phyloP scores from a whole-genome alignment of 2,113 vertebrate genomes.

The Vombatus ursinus region DNA sequence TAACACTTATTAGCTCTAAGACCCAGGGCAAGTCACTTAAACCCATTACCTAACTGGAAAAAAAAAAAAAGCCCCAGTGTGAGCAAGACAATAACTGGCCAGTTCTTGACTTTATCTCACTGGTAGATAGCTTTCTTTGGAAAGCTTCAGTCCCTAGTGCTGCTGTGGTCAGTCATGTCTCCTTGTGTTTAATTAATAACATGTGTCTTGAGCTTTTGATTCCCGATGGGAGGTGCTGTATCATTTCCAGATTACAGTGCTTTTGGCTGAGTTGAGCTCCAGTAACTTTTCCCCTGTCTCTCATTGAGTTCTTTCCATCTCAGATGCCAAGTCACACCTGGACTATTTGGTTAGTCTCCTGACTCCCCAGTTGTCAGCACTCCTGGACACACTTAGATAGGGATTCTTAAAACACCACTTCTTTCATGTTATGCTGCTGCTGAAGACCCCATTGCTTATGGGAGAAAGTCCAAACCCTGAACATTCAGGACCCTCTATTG shows the following conservation, averaged over 20 bases:
- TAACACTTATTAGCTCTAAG: too few relatives aligned
- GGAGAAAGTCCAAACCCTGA: neutral
- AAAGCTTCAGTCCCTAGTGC: neutral
- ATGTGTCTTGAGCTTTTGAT: neutral
- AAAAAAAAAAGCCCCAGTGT: neutral
- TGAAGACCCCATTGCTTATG: neutral
- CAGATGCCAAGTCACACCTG: neutral
- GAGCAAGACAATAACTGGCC: neutral
- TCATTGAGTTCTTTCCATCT: neutral
- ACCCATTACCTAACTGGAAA: too few relatives aligned
- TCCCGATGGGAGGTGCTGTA: neutral
- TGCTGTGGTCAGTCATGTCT: neutral
- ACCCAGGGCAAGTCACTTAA: too few relatives aligned
- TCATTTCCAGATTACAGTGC: neutral
- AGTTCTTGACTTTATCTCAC: neutral
- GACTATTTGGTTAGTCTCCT: neutral
- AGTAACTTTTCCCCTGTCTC: neutral
- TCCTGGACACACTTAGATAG: neutral
- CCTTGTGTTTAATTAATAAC: neutral
- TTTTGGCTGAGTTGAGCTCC: neutral
- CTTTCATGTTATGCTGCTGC: neutral
- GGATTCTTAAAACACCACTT: neutral
- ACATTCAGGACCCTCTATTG: neutral
- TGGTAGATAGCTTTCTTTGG: neutral
- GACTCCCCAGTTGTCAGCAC: neutral